Evolutionary conservation across 1,140 invertebrate species (phyloP).

Genomic region (Druon quercuslanigerum): DNA sequence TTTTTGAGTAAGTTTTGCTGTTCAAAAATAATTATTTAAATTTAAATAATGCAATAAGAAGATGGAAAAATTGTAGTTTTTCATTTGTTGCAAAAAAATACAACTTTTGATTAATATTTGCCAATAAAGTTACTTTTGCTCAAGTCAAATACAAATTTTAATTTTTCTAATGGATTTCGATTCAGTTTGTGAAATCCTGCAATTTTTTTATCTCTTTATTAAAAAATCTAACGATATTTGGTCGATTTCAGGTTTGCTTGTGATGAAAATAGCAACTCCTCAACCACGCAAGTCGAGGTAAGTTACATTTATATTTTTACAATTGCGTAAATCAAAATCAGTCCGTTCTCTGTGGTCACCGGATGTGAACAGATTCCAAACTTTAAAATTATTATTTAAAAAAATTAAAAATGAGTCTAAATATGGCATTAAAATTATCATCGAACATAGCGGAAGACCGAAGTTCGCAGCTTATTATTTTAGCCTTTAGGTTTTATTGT

Average conservation of each 20-base stretch:
- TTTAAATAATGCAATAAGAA: no score
- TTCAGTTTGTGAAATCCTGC: no score
- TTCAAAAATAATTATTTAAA: no score
- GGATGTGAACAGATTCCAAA: not conserved
- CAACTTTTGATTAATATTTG: no score
- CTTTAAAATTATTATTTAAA: not conserved
- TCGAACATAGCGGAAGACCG: slow-evolving; percentile 29
- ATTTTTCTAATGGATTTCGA: no score
- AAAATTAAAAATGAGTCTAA: not conserved
- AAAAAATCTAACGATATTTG: slow-evolving; percentile 30
- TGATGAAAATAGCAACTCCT: slow-evolving; percentile 67
- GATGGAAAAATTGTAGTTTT: no score
- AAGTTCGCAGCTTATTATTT: not conserved
- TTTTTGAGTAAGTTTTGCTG: no score
- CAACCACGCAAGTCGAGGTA: slow-evolving; percentile 57
- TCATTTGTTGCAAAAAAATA: no score
- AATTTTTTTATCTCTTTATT: no score
- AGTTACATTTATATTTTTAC: slow-evolving; percentile 3
- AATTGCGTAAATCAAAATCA: not conserved
- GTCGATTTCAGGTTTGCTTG: slow-evolving; percentile 52
- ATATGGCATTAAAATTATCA: slow-evolving; percentile 10
- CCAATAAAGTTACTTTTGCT: no score
- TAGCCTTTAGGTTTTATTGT: slow-evolving; percentile 12
- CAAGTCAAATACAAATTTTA: no score
- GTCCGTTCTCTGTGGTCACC: not conserved